Base-by-base conservation (phyloP, 2,797 vertebrate genomes). In the Siniperca scherzeri region DNA sequence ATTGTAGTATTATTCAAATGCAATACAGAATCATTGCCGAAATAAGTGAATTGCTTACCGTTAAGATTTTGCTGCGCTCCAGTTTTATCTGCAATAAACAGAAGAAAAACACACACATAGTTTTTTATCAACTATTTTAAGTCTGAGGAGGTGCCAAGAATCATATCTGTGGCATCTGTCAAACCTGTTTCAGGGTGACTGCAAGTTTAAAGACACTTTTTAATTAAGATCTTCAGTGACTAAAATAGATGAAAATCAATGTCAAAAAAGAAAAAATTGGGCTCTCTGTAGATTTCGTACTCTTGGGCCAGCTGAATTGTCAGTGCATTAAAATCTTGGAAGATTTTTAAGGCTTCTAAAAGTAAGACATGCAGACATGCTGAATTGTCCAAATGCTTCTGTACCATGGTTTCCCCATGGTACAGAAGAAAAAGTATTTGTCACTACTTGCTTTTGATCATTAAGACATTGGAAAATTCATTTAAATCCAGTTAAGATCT, bases 21-120 rank as follows among this genome's bases (percentile, higher is more conserved):
- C 13, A 48, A 30, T 48, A 66, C 4, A 62, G 8, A 75, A 64
- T 30, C 16, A 74, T 16, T 25, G 12, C 12, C 52, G 16, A 70
- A 70, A 55, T 27, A 69, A 78, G 13, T 27, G 13, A 0, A 33
- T 25, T 70, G 60, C 95, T 96, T 90, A 96, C 96, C 70, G 89
- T 88, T 80, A 96, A 89, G 53, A 96, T 85, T 93, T 96, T 96
- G 83, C 92, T 95, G 65, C 94, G 92, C 87, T 97, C 96, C 87
- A 96, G 86, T 94, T 96, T 96, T 73, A 96, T 95, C 96, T 97
- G 86, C 16, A 89, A 89, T 33, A 78, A 72, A 85, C 62, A 85
- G 42, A 78, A 62, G 64, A 62, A n/a, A 21, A 55, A 59, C 14
- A 70, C 14, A 57, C 5, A 1, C 33, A 36, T 6, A 36, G 33